phyloP scores from a whole-genome alignment of 2,888 invertebrate genomes.

The Pseudolycoriella hygida region DNA sequence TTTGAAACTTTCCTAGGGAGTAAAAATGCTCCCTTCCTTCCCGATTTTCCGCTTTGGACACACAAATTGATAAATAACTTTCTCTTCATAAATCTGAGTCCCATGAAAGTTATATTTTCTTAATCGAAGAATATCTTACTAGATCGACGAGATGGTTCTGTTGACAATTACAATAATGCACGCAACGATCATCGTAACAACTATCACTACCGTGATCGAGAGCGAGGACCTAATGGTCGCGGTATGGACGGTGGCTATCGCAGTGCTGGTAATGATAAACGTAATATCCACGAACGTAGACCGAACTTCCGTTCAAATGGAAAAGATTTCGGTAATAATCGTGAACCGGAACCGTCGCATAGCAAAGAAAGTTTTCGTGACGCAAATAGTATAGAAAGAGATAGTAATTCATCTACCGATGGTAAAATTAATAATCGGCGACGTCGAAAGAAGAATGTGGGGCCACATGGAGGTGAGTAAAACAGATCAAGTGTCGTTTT shows the following conservation, averaged over 20 bases:
- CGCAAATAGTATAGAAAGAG: constrained; percentile 10
- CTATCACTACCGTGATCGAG: constrained; percentile 2
- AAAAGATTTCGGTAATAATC: neutral
- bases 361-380: neutral
- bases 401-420: constrained; percentile 29
- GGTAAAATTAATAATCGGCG: constrained; percentile 22
- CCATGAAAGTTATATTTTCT: too few species aligned
- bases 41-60: too few species aligned
- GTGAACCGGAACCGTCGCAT: neutral
- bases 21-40: too few species aligned
- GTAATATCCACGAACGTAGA: constrained; percentile 13
- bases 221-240: neutral
- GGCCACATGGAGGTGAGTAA: too few species aligned
- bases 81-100: neutral
- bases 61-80: neutral
- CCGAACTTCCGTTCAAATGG: neutral
- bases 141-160: constrained; percentile 18
- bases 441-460: constrained; percentile 19
- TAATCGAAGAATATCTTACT: neutral
- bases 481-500: too few species aligned
- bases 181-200: constrained; percentile 20
- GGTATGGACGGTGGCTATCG: neutral
- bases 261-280: constrained; percentile 21
- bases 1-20: too few species aligned
- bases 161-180: constrained; percentile 27